Base-by-base conservation (phyloP, 2,888 invertebrate genomes). In the Seira musarum region DNA sequence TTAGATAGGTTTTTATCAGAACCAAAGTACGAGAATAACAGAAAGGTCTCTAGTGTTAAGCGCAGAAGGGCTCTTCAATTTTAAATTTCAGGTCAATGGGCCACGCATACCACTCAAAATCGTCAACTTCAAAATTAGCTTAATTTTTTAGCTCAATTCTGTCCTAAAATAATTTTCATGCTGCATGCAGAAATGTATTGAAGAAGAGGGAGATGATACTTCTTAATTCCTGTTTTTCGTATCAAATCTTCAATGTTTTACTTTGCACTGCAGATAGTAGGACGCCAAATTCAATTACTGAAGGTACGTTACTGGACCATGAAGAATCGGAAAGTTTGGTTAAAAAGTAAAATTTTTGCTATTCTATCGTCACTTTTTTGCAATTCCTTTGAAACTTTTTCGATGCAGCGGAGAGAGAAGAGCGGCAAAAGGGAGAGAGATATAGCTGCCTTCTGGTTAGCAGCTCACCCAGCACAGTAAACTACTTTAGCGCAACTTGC, bases 231-330 rank as follows among this genome's bases (percentile, higher is more conserved):
- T n/a, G n/a, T n/a, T n/a, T n/a, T n/a, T n/a, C n/a, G n/a, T n/a
- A n/a, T n/a, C n/a, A n/a, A n/a, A n/a, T n/a, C n/a, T n/a, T n/a
- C n/a, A n/a, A n/a, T n/a, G n/a, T n/a, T n/a, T n/a, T n/a, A n/a
- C n/a, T n/a, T n/a, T n/a, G n/a, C n/a, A n/a, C n/a, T n/a, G n/a
- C n/a, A n/a, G n/a, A n/a, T n/a, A n/a, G n/a, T n/a, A n/a, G n/a
- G n/a, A n/a, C n/a, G 13, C 40, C 40, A 40, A 13, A 5, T 40
- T 40, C n/a, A n/a, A 40, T 5, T 40, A 13, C 5, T 40, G 40
- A 40, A 40, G n/a, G 5, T 57, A n/a, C 57, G 57, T 57, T 57
- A n/a, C 57, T 57, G 57, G 57, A 57, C 57, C 57, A 57, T 57
- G 17, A 57, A 57, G 17, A 57, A 57, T 57, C 5, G 6, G 40